A percentile compares a stretch with the other conserved stretches of the same genome.
Evolutionary conservation across 2,797 vertebrate species (phyloP).

Genomic region (Pempheris klunzingeri): DNA sequence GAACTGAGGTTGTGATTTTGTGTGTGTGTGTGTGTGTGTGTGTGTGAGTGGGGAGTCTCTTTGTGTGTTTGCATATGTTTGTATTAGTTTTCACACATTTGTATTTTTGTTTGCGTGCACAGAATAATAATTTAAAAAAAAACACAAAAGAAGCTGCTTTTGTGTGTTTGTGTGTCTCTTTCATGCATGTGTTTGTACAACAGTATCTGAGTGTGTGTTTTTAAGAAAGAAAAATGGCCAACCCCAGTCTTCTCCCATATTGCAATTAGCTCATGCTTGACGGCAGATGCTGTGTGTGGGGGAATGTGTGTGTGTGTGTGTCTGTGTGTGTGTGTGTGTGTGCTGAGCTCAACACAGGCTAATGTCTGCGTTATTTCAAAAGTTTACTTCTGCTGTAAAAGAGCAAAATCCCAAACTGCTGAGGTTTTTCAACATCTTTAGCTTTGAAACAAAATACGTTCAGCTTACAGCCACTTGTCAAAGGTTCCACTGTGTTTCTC

Average conservation of each 20-base stretch:
- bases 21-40: conserved; percentile 1
- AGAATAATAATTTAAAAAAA: conserved; percentile 16
- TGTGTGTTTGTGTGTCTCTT: neutral
- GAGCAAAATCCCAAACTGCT: neutral
- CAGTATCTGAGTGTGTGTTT: conserved; percentile 4
- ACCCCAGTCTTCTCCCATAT: neutral
- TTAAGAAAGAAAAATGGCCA: neutral
- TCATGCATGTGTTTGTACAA: neutral
- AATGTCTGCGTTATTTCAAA: no score
- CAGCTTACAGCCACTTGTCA: neutral
- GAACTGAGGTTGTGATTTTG: neutral
- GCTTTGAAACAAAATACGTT: neutral
- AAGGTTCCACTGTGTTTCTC: neutral
- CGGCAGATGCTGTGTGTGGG: conserved; percentile 34
- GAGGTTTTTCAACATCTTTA: neutral
- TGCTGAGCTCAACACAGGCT: conserved; percentile 12
- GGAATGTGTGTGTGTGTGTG: conserved; percentile 15
- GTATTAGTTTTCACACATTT: conserved; percentile 7
- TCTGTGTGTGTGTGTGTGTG: no score
- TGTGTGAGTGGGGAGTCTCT: neutral
- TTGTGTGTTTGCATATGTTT: neutral
- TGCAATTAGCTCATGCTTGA: conserved; percentile 40
- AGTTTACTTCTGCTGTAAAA: no score
- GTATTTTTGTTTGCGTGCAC: neutral
- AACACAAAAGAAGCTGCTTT: neutral